Evolutionary conservation across 2,888 invertebrate species (phyloP).

Genomic region (Synanthedon myopaeformis): DNA sequence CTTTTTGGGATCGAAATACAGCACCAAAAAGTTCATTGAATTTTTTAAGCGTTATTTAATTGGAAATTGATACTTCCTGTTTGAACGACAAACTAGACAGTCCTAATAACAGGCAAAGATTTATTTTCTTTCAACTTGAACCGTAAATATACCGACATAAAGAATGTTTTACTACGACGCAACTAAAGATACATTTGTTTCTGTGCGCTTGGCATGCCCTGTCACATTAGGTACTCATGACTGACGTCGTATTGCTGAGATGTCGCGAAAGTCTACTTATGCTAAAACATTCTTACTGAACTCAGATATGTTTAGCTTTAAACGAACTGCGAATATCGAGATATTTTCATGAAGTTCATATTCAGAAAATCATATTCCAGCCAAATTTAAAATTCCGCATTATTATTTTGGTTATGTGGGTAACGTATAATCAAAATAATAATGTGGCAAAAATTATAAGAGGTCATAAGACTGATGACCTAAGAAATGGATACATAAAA

Average conservation of each 20-base stretch:
- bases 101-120: neutral
- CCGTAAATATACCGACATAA: neutral
- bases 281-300: no score
- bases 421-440: no score
- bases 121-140: neutral
- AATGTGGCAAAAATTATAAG: no score
- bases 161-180: conserved; percentile 1
- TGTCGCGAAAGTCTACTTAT: no score
- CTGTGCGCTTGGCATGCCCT: conserved; percentile 8
- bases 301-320: no score
- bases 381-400: no score
- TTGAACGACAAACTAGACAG: conserved; percentile 5
- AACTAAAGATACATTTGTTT: conserved; percentile 2
- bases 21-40: neutral
- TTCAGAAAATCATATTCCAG: no score
- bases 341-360: no score
- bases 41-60: conserved; percentile 4
- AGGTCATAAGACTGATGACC: no score
- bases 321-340: no score
- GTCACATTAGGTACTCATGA: conserved; percentile 3
- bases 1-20: neutral
- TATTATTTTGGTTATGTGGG: no score
- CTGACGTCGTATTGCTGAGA: conserved; percentile 2
- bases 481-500: no score
- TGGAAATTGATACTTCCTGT: conserved; percentile 16